Evolutionary conservation across 92 coral and sea anemone species (phyloP).

Genomic region (Phenganax marumi): DNA sequence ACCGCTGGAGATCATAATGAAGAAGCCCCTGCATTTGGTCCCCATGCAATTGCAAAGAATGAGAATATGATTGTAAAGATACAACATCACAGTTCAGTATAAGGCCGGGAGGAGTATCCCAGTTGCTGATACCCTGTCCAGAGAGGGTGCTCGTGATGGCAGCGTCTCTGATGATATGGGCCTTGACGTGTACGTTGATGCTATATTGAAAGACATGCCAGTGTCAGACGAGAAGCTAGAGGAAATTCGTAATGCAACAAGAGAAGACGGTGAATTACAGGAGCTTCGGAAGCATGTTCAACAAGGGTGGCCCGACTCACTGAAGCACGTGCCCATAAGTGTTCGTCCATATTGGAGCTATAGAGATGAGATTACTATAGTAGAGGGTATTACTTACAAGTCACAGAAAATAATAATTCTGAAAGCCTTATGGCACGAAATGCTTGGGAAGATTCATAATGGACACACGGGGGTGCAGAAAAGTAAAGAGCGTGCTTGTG

Average conservation of each 20-base stretch:
- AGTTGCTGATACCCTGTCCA: slow-evolving; percentile 55
- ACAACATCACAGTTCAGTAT: slow-evolving; percentile 43
- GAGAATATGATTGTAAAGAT: slow-evolving; percentile 44
- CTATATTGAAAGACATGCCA: no score
- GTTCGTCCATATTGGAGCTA: slow-evolving; percentile 59
- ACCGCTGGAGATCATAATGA: not conserved
- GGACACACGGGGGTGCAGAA: slow-evolving; percentile 66
- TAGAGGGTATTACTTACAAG: slow-evolving; percentile 51
- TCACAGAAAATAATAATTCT: slow-evolving; percentile 58
- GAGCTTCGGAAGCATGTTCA: no score
- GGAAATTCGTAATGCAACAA: no score
- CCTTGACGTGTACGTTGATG: no score
- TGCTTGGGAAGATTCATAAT: slow-evolving; percentile 51
- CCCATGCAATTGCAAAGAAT: slow-evolving; percentile 53
- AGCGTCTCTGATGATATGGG: no score
- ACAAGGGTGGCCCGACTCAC: slow-evolving; percentile 62
- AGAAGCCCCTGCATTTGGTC: slow-evolving; percentile 18
- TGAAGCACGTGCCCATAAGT: slow-evolving; percentile 23
- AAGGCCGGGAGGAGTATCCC: slow-evolving; percentile 45
- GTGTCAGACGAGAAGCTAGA: no score
- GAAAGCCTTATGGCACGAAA: slow-evolving; percentile 50
- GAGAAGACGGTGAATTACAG: no score
- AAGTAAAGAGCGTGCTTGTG: slow-evolving; percentile 58
- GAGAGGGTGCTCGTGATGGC: no score
- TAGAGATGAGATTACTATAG: slow-evolving; percentile 61